Evolutionary conservation across 2,888 invertebrate genomes (phyloP), one percentile per base, ranked within the genome.

Genomic region (Athalia cordata): DNA sequence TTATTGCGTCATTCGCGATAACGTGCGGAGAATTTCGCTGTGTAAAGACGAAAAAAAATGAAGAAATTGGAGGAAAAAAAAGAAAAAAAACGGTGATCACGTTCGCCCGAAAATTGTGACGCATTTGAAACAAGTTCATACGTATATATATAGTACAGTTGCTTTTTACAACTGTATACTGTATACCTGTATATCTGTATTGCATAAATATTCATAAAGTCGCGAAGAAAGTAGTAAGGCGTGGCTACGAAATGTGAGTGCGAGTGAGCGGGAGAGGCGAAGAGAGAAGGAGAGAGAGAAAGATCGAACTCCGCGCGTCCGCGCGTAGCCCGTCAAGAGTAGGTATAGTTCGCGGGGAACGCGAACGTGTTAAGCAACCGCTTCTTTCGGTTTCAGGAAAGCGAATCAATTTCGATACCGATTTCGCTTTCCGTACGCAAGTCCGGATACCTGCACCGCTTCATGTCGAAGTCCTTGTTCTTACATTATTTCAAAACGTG

Each of bases 341-440:
- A 55, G 55, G 1, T n/a, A 9, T 9, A 55, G n/a, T 55, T n/a
- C 1, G 55, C 8, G 9, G 55, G 29, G 29, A n/a, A 13, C 62
- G 4, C 62, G 4, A n/a, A 55, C 11, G 55, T 55, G 75, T 75
- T 75, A 50, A 64, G 75, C 75, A 75, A 75, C 62, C 62, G 62
- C 75, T 75, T 75, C 61, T 64, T 64, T 75, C 62, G 61, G 62
- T 75, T 75, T 75, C 62, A 75, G 75, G 75, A 75, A 75, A 75
- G 75, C 75, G 75, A 75, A 75, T 75, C 75, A 75, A 75, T 75
- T 75, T 75, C 75, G 52, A 59, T 75, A 62, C 49, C 29, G 75
- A 64, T 75, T 75, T 75, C 75, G 75, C 75, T 75, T 75, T 75
- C 64, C 62, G 64, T 75, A 64, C 75, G 75, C 75, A 61, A 64